Conservation (phyloP, 1,140 invertebrate genomes). For the Coelopa frigida region DNA sequence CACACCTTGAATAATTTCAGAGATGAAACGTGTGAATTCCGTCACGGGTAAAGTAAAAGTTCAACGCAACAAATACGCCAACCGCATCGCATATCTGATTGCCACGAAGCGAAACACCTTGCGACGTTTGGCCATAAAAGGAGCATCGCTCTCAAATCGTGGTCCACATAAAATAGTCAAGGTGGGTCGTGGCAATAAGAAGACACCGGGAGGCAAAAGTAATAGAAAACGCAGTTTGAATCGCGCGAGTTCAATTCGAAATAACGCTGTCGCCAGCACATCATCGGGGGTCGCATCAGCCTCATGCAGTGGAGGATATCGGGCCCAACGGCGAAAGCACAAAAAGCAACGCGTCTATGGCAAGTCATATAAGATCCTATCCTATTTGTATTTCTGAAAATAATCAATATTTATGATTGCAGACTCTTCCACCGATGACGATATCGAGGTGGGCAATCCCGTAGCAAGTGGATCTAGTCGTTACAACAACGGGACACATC, state of each 20-base stretch:
- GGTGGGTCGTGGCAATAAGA: constrained; percentile 3
- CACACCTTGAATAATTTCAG: not conserved
- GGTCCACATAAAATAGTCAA: constrained; percentile 8
- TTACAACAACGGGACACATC: not conserved
- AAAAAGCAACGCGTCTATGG: constrained; percentile 9
- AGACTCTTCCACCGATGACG: constrained; percentile 12
- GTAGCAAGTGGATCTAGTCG: constrained; percentile 8
- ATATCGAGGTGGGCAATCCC: not conserved
- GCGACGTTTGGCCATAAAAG: constrained; percentile 35
- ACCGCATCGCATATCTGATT: constrained; percentile 41
- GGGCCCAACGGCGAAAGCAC: constrained; percentile 6
- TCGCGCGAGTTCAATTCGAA: not conserved
- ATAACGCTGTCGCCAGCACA: too few species aligned
- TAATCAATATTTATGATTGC: not conserved
- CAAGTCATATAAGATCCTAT: too few species aligned
- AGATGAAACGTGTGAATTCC: constrained; percentile 6
- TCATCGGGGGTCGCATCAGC: too few species aligned
- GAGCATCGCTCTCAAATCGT: constrained; percentile 9
- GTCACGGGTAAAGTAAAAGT: not conserved
- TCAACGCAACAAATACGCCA: constrained; percentile 17
- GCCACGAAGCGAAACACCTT: constrained; percentile 38
- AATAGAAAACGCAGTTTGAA: not conserved
- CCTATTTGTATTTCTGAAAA: not conserved
- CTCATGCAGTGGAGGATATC: too few species aligned
- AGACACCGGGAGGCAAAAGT: constrained; percentile 5